These are phyloP conservation scores for Gerris lacustris DNA, from an alignment of 2,888 invertebrate genomes.

Conservation along the genomic window DNA sequence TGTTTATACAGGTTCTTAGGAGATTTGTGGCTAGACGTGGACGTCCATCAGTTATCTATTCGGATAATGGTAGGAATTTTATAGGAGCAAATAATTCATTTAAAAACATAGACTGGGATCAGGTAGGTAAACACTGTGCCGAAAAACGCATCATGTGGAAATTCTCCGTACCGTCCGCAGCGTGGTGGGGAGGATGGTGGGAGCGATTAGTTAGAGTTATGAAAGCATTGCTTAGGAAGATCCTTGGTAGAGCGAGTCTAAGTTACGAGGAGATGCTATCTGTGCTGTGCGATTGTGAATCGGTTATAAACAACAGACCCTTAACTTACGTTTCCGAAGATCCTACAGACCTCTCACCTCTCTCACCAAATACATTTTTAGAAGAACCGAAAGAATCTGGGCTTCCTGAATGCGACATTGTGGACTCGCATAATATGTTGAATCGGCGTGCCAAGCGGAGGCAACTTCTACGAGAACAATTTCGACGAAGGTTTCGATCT, in stretches of 20 bases:
- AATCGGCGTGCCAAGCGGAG: too few relatives aligned
- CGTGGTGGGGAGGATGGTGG: conserved; percentile 34
- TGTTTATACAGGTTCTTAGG: conserved; percentile 33
- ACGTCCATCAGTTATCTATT: conserved; percentile 33
- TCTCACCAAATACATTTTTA: background rate
- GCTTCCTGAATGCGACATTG: too few relatives aligned
- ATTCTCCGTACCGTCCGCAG: conserved; percentile 36
- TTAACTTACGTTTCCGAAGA: background rate
- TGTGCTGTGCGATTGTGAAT: conserved; percentile 14
- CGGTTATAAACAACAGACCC: background rate
- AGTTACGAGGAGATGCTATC: conserved; percentile 16
- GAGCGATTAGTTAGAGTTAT: conserved; percentile 15
- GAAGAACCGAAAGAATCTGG: background rate
- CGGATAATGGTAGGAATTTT: conserved; percentile 37
- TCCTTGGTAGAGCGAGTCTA: conserved; percentile 13
- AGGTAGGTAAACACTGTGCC: conserved; percentile 35
- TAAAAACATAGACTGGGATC: conserved; percentile 39
- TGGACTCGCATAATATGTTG: too few relatives aligned
- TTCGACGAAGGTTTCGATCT: too few relatives aligned
- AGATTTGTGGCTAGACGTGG: conserved; percentile 34
- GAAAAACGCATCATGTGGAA: conserved; percentile 28
- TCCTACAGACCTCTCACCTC: background rate
- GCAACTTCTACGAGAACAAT: too few relatives aligned
- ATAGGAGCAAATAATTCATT: conserved; percentile 34
- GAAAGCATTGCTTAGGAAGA: conserved; percentile 12